Evolutionary conservation across 2,797 vertebrate species (phyloP).

Genomic region (Microchirus variegatus): DNA sequence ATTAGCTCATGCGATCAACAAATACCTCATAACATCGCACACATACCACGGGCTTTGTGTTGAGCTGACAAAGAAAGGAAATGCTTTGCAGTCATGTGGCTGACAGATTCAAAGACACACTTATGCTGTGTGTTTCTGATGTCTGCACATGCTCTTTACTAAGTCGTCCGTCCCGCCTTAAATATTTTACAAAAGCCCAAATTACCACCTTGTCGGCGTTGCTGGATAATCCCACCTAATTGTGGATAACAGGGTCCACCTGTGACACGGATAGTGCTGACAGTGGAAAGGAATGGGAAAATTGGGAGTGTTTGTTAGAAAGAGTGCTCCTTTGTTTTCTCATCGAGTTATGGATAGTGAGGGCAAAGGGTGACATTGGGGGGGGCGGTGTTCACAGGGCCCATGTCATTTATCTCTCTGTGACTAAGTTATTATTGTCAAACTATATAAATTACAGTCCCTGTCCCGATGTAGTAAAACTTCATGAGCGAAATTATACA

Average conservation of each 20-base stretch:
- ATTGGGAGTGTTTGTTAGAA: not conserved
- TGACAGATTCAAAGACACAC: conserved; percentile 41
- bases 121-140: conserved; percentile 6
- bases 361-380: not conserved
- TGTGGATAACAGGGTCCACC: conserved; percentile 68
- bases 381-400: not conserved
- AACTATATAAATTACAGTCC: conserved; percentile 15
- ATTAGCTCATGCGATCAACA: conserved; percentile 16
- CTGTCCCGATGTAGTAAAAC: conserved; percentile 33
- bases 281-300: conserved; percentile 31
- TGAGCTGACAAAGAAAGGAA: too few relatives aligned
- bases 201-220: conserved; percentile 56
- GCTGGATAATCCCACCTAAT: conserved; percentile 56
- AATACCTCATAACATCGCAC: conserved; percentile 34
- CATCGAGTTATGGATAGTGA: not conserved
- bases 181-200: conserved; percentile 30
- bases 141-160: not conserved
- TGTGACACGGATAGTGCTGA: conserved; percentile 41
- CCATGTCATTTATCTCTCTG: not conserved
- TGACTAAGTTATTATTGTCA: conserved; percentile 20
- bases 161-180: conserved; percentile 21
- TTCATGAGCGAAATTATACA: not conserved
- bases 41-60: conserved; percentile 12
- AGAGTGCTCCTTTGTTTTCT: conserved; percentile 25
- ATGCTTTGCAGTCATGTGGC: conserved; percentile 36